phyloP scores from a whole-genome alignment of 2,797 vertebrate genomes.

The Poeciliopsis presidionis region DNA sequence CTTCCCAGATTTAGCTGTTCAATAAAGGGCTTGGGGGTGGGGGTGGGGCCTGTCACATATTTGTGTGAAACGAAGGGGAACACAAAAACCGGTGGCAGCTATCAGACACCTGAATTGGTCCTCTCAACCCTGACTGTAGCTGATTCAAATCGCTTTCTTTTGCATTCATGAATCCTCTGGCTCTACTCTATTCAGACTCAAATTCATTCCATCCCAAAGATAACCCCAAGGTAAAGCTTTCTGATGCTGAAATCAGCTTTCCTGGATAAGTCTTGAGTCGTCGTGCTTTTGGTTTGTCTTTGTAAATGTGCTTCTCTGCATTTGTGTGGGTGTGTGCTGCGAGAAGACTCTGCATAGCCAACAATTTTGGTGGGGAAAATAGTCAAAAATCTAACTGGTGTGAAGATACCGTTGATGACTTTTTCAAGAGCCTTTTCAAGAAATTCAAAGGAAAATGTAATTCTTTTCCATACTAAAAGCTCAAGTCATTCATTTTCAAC shows the following conservation, averaged over 20 bases:
- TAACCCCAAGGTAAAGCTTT: slow-evolving; percentile 24
- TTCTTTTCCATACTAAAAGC: not conserved
- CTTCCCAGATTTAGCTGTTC: slow-evolving; percentile 36
- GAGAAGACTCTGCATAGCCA: not conserved
- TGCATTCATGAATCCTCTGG: slow-evolving; percentile 20
- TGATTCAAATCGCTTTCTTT: slow-evolving; percentile 48
- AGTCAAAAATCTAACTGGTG: not conserved
- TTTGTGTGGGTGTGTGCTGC: not conserved
- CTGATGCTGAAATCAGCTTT: slow-evolving; percentile 10
- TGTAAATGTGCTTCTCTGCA: not conserved
- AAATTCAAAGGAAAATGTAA: not conserved
- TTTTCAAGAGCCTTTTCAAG: not conserved
- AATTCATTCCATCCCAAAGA: slow-evolving; percentile 21
- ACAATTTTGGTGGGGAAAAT: not conserved
- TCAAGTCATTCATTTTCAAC: not conserved
- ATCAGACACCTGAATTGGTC: slow-evolving; percentile 60
- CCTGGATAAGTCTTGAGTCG: slow-evolving; percentile 3
- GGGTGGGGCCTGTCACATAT: slow-evolving; percentile 35
- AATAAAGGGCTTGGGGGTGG: slow-evolving; percentile 35
- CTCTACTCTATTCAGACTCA: slow-evolving; percentile 20
- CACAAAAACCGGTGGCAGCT: slow-evolving; percentile 43
- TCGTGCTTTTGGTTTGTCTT: slow-evolving; percentile 7
- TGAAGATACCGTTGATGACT: not conserved
- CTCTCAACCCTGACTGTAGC: slow-evolving; percentile 38
- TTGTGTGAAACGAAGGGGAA: slow-evolving; percentile 53